Evolutionary conservation across 1,140 invertebrate genomes (phyloP).

Genomic region (Magallana gigas): DNA sequence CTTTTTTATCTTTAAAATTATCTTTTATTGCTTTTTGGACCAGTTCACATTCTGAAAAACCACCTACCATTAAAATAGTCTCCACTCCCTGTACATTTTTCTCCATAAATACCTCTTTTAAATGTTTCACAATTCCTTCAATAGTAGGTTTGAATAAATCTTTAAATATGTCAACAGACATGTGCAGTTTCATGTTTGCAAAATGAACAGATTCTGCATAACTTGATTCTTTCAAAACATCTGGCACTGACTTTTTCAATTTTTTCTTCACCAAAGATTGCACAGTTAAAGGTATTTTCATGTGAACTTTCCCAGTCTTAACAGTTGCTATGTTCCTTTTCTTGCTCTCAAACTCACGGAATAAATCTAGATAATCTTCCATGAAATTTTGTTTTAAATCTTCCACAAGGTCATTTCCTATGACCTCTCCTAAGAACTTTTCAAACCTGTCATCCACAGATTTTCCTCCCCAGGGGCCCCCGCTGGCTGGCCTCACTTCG

Average conservation of each 20-base stretch:
- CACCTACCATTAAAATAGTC: conserved; percentile 59
- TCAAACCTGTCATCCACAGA: conserved; percentile 51
- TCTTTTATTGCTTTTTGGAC: conserved; percentile 49
- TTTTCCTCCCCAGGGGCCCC: conserved; percentile 50
- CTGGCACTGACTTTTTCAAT: background rate
- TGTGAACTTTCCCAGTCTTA: conserved; percentile 43
- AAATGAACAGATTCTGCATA: conserved; percentile 32
- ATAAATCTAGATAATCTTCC: conserved; percentile 54
- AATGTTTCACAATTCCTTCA: conserved; percentile 45
- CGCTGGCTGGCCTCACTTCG: conserved; percentile 48
- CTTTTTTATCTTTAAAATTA: conserved; percentile 45
- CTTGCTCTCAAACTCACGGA: conserved; percentile 59
- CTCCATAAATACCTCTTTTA: conserved; percentile 50
- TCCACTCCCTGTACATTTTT: conserved; percentile 39
- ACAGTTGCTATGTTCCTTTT: conserved; percentile 45
- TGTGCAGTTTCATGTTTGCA: conserved; percentile 38
- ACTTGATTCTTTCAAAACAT: background rate
- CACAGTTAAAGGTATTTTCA: conserved; percentile 52
- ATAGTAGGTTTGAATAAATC: conserved; percentile 43
- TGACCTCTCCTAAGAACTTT: conserved; percentile 36
- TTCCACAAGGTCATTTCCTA: conserved; percentile 43
- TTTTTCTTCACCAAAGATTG: conserved; percentile 21
- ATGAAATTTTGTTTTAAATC: conserved; percentile 30
- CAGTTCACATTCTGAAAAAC: conserved; percentile 58
- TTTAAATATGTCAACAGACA: conserved; percentile 6